Percentiles rank a stretch among this genome's conserved stretches.
Conservation (phyloP, 2,113 vertebrate species). For the Eonycteris spelaea region DNA sequence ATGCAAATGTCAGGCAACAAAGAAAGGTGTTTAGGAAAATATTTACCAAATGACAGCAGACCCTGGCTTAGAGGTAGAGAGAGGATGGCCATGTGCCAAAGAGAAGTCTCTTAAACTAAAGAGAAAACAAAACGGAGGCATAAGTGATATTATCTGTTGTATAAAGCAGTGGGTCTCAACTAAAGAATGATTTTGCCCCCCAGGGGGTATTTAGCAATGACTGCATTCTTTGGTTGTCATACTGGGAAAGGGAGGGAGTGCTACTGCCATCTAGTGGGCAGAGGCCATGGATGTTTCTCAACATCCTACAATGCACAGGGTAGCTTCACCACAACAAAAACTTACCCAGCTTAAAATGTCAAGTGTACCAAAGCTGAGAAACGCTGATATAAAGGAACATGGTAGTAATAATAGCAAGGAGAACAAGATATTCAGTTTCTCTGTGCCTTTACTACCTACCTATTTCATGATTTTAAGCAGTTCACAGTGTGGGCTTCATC, state of each 20-base stretch:
- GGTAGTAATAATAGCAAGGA: background rate
- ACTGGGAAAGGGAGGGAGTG: background rate
- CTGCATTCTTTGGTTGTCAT: background rate
- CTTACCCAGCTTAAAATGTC: background rate
- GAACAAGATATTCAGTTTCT: background rate
- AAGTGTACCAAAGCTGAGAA: background rate
- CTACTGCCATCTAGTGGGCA: constrained; percentile 68
- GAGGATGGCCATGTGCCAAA: background rate
- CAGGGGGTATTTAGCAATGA: background rate
- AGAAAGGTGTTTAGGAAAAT: background rate
- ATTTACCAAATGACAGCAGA: background rate
- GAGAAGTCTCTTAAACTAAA: constrained; percentile 29
- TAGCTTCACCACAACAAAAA: background rate
- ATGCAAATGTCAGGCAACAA: background rate
- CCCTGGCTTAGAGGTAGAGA: background rate
- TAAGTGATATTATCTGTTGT: background rate
- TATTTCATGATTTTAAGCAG: background rate
- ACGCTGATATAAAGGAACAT: background rate
- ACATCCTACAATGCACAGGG: background rate
- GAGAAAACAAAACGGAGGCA: background rate
- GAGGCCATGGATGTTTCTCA: background rate
- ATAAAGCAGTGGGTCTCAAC: background rate
- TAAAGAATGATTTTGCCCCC: background rate
- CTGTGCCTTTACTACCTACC: background rate
- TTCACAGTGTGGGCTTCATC: background rate